Conservation (phyloP, 1,140 invertebrate genomes). For the Odontomachus brunneus region DNA sequence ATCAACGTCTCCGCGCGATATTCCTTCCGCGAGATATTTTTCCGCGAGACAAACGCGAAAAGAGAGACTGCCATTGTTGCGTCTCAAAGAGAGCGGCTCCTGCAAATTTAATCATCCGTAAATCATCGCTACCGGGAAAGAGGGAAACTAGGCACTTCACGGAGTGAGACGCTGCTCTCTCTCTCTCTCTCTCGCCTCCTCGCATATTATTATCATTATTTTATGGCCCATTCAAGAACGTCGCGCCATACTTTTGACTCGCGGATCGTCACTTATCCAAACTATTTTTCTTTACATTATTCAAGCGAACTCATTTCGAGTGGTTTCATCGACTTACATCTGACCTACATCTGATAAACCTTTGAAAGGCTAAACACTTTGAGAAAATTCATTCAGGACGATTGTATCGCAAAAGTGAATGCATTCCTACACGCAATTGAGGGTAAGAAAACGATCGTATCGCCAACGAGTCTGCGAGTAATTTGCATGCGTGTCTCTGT, state of each 20-base stretch:
- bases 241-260: conserved; percentile 19
- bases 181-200: background rate
- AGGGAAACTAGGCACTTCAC: conserved; percentile 35
- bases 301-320: no score
- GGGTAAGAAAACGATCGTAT: conserved; percentile 41
- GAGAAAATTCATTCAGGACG: conserved; percentile 21
- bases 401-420: conserved; percentile 13
- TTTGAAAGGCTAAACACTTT: background rate
- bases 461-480: conserved; percentile 1
- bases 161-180: conserved; percentile 33
- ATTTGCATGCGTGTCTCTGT: conserved; percentile 30
- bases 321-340: no score
- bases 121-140: conserved; percentile 39
- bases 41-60: conserved; percentile 52
- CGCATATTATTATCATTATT: conserved; percentile 57
- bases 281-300: no score
- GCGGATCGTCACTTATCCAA: no score
- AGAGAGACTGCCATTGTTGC: conserved; percentile 59
- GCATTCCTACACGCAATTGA: conserved; percentile 49
- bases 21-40: conserved; percentile 57
- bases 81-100: conserved; percentile 44
- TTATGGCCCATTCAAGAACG: conserved; percentile 34
- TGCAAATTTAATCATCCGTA: conserved; percentile 65
- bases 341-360: no score
- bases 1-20: conserved; percentile 58